Evolutionary conservation across 53 echinoderm and acorn worm genomes (phyloP), one percentile per base, ranked within the genome.

Genomic region (Paracentrotus lividus): DNA sequence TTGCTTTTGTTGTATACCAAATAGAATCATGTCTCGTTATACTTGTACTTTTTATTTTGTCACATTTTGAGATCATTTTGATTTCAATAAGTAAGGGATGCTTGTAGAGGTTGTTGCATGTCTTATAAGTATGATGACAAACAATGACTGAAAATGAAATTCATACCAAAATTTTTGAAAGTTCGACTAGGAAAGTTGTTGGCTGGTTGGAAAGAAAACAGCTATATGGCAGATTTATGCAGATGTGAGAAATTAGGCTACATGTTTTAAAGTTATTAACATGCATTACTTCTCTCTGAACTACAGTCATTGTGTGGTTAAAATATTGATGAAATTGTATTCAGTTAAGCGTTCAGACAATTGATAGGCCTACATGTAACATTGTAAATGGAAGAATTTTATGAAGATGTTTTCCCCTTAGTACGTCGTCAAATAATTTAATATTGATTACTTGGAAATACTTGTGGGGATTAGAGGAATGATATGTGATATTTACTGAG

Each of bases 381-480:
- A 72, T 38, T 72, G 72, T 16, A 13, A 40, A 72, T 72, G 36
- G 13, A 72, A 72, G 36, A 13, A 38, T 72, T 57, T 64, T 61
- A 36, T 72, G 20, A 18, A 38, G 72, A 32, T 72, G 38, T 72
- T 26, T 38, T 13, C 36, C 16, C 15, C 5, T 3, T 5, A 72
- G 72, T 72, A 72, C 40, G 72, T 72, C 72, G 27, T 72, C 40
- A 72, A 69, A 32, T 72, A 20, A 72, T 72, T 18, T 5, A 72
- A 72, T 8, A 20, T 40, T 72, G 72, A 72, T 72, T 40, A 0
- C 16, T 72, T 72, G 72, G 72, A 72, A 72, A 72, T 72, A 72
- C 72, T 72, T 67, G 36, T 72, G 40, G 72, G 40, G 64, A 64
- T 64, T 59, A 23, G 59, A 3, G 5, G 10, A 27, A 64, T 27